Evolutionary conservation across 1,140 invertebrate genomes (phyloP).

Genomic region (Hetaerina americana): DNA sequence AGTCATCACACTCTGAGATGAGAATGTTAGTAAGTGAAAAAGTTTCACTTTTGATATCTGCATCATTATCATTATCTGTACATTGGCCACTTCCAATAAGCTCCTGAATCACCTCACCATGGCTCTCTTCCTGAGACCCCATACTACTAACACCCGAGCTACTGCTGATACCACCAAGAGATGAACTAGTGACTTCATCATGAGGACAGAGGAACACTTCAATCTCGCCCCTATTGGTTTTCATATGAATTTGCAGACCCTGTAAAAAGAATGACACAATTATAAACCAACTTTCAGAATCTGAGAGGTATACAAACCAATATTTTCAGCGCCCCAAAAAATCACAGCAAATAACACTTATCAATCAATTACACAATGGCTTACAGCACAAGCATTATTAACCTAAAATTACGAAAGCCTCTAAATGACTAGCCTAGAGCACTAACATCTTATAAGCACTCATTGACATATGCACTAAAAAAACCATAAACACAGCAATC

Average conservation of each 20-base stretch:
- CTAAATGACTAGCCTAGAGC: no score
- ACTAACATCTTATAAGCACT: no score
- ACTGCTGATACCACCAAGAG: constrained; percentile 8
- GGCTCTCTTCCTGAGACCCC: background rate
- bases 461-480: no score
- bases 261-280: constrained; percentile 32
- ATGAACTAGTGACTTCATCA: constrained; percentile 23
- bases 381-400: no score
- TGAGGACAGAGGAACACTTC: constrained; percentile 88
- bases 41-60: constrained; percentile 25
- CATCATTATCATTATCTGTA: background rate
- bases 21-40: constrained; percentile 32
- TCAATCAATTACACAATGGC: no score
- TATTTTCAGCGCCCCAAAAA: no score
- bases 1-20: constrained; percentile 48
- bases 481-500: no score
- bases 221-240: constrained; percentile 76
- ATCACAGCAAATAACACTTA: no score
- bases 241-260: constrained; percentile 72
- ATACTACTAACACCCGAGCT: constrained; percentile 20
- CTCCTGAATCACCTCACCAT: background rate
- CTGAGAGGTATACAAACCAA: no score
- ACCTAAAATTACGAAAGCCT: no score
- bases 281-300: no score
- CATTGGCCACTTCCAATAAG: background rate